Evolutionary conservation across 2,888 invertebrate genomes (phyloP).

Genomic region (Chloromyia formosa): DNA sequence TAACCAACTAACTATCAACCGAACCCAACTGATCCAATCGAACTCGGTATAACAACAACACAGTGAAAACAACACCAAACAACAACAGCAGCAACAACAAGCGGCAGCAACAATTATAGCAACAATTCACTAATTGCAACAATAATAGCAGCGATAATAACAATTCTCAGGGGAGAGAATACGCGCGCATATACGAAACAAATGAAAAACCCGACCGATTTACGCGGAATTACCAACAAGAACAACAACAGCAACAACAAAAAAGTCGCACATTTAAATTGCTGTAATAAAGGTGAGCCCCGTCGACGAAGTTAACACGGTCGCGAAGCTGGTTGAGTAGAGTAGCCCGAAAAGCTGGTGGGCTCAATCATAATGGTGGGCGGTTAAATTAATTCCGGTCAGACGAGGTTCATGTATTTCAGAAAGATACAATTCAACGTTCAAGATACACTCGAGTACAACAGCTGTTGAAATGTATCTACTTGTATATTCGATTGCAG

Average conservation of each 20-base stretch:
- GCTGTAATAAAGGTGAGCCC: too few relatives aligned
- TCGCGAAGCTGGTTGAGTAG: not conserved
- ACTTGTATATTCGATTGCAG: too few relatives aligned
- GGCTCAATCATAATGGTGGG: not conserved
- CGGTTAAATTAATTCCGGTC: not conserved
- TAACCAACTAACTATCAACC: too few relatives aligned
- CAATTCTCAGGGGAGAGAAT: not conserved
- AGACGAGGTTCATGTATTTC: too few relatives aligned
- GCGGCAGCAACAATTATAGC: too few relatives aligned
- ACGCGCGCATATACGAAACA: not conserved
- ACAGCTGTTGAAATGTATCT: too few relatives aligned
- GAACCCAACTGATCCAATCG: too few relatives aligned
- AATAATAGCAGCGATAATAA: conserved; percentile 2
- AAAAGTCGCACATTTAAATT: too few relatives aligned
- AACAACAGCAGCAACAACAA: too few relatives aligned
- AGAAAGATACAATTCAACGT: too few relatives aligned
- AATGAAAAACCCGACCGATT: not conserved
- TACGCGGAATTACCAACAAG: not conserved
- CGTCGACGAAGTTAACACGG: too few relatives aligned
- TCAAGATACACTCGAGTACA: too few relatives aligned
- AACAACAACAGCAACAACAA: not conserved
- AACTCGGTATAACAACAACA: not conserved
- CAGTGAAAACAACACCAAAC: not conserved
- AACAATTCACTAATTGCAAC: conserved; percentile 1
- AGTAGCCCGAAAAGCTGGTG: not conserved